Evolutionary conservation across 37 sponge, comb jelly and placozoan species (phyloP), one percentile per base, ranked within the genome.

Genomic region (Eunapius fragilis): DNA sequence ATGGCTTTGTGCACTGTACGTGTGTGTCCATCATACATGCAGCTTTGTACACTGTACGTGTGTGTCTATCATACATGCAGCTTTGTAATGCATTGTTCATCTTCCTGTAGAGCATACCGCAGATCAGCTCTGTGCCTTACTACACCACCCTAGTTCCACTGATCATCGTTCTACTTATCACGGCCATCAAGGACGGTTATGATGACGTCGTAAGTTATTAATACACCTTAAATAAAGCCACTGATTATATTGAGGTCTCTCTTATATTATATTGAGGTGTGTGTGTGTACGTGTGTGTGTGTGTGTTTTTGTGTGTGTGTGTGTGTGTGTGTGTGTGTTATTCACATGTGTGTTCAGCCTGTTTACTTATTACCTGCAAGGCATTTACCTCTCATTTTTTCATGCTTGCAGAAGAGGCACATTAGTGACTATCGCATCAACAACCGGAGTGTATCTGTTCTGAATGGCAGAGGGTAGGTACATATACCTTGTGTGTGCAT

Each of bases 171-270:
- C 86, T 98, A 31, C 85, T 79, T 30, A 83, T 93, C 35, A 97
- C 99, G 24, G 96, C 92, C n/a, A 31, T 92, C 77, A 98, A 98
- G 74, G 99, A 98, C 68, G 97, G 87, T 17, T 92, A 82, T 85
- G 99, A 98, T 83, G 99, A 98, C 85, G 77, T 97, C 81, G 97
- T 98, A 37, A 95, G 96, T 82, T n/a, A n/a, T n/a, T n/a, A n/a
- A n/a, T n/a, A n/a, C n/a, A n/a, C n/a, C n/a, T n/a, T n/a, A n/a
- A n/a, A n/a, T n/a, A n/a, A n/a, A n/a, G n/a, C n/a, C n/a, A n/a
- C n/a, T n/a, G n/a, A n/a, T n/a, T n/a, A 6, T 41, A 41, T 41
- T 41, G 41, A 41, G 41, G 3, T 3, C 41, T 9, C 41, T 9
- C 41, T 41, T 35, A 25, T 35, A 32, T n/a, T 81, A 7, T n/a